Evolutionary conservation across 1,140 invertebrate genomes (phyloP).

Genomic region (Sesamia nonagrioides): DNA sequence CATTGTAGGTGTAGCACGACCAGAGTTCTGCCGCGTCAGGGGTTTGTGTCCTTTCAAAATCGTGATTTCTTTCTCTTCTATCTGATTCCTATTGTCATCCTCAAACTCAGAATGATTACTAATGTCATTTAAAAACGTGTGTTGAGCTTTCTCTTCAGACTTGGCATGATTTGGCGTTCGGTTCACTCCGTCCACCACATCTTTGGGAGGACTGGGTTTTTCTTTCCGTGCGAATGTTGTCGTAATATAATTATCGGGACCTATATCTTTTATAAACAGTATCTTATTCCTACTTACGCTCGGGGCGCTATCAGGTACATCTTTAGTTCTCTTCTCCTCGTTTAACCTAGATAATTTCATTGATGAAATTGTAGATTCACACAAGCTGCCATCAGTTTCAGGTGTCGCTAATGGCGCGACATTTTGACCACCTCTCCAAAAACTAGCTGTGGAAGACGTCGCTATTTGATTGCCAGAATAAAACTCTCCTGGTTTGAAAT

Average conservation of each 20-base stretch:
- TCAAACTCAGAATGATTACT: constrained; percentile 85
- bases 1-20: constrained; percentile 85
- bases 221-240: constrained; percentile 89
- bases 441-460: constrained; percentile 76
- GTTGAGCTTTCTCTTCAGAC: constrained; percentile 84
- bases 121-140: constrained; percentile 85
- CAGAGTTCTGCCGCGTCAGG: constrained; percentile 87
- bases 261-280: constrained; percentile 89
- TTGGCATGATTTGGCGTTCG: constrained; percentile 81
- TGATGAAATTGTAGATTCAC: constrained; percentile 85
- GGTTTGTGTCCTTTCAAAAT: constrained; percentile 88
- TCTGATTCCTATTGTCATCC: constrained; percentile 86
- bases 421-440: constrained; percentile 77
- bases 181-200: constrained; percentile 71
- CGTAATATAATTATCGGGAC: constrained; percentile 90
- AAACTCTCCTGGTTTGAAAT: constrained; percentile 86
- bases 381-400: constrained; percentile 88
- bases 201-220: constrained; percentile 62
- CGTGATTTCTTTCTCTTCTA: constrained; percentile 87
- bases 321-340: constrained; percentile 79
- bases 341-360: constrained; percentile 83
- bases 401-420: constrained; percentile 89
- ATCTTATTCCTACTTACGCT: constrained; percentile 88
- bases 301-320: constrained; percentile 82
- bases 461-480: constrained; percentile 77